Evolutionary conservation across 2,113 vertebrate species (phyloP), one percentile per base, ranked within the genome.

Genomic region (Aythya baeri): DNA sequence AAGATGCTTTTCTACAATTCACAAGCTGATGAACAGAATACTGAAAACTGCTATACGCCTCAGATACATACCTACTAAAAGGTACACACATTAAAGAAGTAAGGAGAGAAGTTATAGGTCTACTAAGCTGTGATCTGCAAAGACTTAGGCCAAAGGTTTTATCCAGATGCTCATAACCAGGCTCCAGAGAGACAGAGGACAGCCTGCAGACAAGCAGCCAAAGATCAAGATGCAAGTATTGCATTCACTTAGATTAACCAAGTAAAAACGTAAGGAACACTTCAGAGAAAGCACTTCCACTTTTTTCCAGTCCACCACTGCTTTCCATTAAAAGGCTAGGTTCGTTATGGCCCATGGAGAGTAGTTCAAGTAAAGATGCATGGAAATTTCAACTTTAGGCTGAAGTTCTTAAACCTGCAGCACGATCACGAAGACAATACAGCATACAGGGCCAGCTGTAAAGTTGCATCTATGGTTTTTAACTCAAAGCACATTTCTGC

Each of bases 311-410:
- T 32, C 61, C 57, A 32, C 29, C 29, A 65, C 62, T 68, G 41
- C 18, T 34, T 83, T 27, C 81, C 1, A 4, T 29, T 61, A 34
- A 70, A 44, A 80, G 59, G 13, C 11, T 26, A 23, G 27, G 77
- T 87, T 72, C 62, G 44, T 49, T 0, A 26, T 1, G 1, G 72
- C 32, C 70, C 58, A 71, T 23, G 23, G 23, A 75, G 73, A 61
- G 49, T 1, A 61, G 57, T 8, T 79, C 84, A 78, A 89, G 70
- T 21, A 27, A 44, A 86, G 62, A 41, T 2, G 6, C 15, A 57
- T 3, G 26, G 0, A 0, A 80, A 77, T 4, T 14, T 6, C 59
- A 79, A 29, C 62, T 50, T 0, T 0, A 57, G 31, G 25, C 23
- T 54, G 27, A 13, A 89, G 50, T 3, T 18, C 34, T 20, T n/a